Base-by-base conservation (phyloP, 1,140 invertebrate species). In the Aethina tumida region DNA sequence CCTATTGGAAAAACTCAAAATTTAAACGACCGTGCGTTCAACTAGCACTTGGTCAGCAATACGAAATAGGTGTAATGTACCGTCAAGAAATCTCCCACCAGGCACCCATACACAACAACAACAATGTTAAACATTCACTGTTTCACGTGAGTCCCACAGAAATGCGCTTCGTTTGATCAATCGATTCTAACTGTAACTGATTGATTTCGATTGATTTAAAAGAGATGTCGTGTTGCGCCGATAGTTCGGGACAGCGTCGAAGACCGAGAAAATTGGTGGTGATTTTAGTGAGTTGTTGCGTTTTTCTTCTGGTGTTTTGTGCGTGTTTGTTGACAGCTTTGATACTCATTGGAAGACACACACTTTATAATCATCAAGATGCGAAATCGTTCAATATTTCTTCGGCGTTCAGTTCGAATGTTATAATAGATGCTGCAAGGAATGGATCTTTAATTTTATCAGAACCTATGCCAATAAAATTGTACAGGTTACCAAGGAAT, bases 401-500 rank as follows among this genome's bases (percentile, higher is more conserved):
- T n/a, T n/a, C n/a, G n/a, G n/a, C n/a, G n/a, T n/a, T n/a, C n/a
- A n/a, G n/a, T n/a, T n/a, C n/a, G n/a, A n/a, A n/a, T n/a, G n/a
- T n/a, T n/a, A n/a, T n/a, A n/a, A n/a, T n/a, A n/a, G n/a, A n/a
- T n/a, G n/a, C n/a, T n/a, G n/a, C n/a, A n/a, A n/a, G n/a, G n/a
- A n/a, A n/a, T n/a, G n/a, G n/a, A n/a, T n/a, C n/a, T n/a, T n/a
- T n/a, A n/a, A n/a, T n/a, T n/a, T n/a, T n/a, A n/a, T 29, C 17
- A 2, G 50, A 52, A 12, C 40, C 29, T 24, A 43, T 25, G 10
- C 59, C 30, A 18, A 55, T n/a, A n/a, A n/a, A n/a, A n/a, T n/a
- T n/a, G n/a, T n/a, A 33, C 47, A 68, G 82, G 17, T 64, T 96
- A 25, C 75, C 85, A 0, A 57, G 59, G 5, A 64, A 75, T 35